Conservation (phyloP, 2,888 invertebrate species). For the Eulithis testata region DNA sequence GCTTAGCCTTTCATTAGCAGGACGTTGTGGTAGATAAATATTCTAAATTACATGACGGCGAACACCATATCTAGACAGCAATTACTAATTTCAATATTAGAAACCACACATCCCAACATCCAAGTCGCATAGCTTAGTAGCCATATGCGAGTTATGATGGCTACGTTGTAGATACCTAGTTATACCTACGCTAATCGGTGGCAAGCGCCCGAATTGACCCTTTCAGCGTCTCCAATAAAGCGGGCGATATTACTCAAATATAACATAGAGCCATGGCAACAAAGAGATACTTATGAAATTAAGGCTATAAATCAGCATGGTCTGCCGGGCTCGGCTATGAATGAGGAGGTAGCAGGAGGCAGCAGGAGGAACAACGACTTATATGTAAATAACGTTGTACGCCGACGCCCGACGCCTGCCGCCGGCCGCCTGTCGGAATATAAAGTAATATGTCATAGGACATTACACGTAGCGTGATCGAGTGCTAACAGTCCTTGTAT, state of each 20-base stretch:
- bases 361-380: conserved; percentile 74
- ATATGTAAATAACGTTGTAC: conserved; percentile 80
- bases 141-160: background rate
- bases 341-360: conserved; percentile 53
- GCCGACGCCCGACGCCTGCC: conserved; percentile 50
- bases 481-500: conserved; percentile 56
- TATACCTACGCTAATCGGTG: conserved; percentile 48
- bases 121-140: conserved; percentile 9
- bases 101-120: conserved; percentile 27
- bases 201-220: conserved; percentile 55
- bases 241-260: conserved; percentile 68
- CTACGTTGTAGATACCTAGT: conserved; percentile 15
- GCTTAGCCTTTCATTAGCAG: no score
- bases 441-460: conserved; percentile 73
- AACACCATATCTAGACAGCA: conserved; percentile 4
- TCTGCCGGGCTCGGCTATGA: conserved; percentile 68
- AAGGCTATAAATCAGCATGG: conserved; percentile 79
- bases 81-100: conserved; percentile 32
- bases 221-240: conserved; percentile 67
- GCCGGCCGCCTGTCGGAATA: conserved; percentile 65
- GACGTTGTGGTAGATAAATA: background rate
- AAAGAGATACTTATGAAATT: conserved; percentile 84
- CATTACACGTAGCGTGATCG: conserved; percentile 62
- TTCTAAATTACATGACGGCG: conserved; percentile 15
- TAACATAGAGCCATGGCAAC: conserved; percentile 75